A percentile compares a stretch with the other conserved stretches of the same genome.
Evolutionary conservation across 2,113 vertebrate species (phyloP).

Genomic region (Microcebus lehilahytsara): DNA sequence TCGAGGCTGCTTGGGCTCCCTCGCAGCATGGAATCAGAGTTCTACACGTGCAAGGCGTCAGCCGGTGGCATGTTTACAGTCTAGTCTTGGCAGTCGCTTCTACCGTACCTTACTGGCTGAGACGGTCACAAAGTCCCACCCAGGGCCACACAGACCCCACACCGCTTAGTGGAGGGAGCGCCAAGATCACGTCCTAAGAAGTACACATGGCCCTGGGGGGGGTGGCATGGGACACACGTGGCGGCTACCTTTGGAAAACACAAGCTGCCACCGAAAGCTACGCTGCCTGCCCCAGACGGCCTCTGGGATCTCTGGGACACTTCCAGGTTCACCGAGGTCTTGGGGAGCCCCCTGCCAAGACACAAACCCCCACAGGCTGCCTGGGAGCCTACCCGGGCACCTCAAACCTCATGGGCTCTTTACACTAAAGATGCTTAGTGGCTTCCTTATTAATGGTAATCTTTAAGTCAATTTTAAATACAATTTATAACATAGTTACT

Average conservation of each 20-base stretch:
- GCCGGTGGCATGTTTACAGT: too few relatives aligned
- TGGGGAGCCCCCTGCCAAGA: too few relatives aligned
- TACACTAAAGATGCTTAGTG: neutral
- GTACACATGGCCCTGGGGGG: too few relatives aligned
- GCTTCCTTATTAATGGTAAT: too few relatives aligned
- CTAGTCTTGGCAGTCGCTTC: neutral
- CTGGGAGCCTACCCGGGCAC: neutral
- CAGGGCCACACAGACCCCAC: neutral
- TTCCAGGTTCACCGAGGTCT: neutral
- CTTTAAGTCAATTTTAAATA: neutral
- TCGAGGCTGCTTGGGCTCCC: neutral
- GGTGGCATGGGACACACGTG: neutral
- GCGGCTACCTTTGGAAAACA: neutral
- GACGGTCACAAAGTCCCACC: too few relatives aligned
- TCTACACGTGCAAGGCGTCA: rapidly evolving
- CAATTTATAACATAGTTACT: neutral
- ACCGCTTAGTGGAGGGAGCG: neutral
- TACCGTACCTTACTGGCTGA: neutral
- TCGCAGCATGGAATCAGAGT: rapidly evolving
- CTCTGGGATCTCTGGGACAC: neutral
- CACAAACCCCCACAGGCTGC: neutral
- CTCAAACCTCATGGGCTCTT: neutral
- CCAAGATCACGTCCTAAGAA: neutral
- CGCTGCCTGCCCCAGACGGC: neutral
- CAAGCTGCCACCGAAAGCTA: neutral